phyloP scores from a whole-genome alignment of 2,797 vertebrate species.

The Sibirionetta formosa region DNA sequence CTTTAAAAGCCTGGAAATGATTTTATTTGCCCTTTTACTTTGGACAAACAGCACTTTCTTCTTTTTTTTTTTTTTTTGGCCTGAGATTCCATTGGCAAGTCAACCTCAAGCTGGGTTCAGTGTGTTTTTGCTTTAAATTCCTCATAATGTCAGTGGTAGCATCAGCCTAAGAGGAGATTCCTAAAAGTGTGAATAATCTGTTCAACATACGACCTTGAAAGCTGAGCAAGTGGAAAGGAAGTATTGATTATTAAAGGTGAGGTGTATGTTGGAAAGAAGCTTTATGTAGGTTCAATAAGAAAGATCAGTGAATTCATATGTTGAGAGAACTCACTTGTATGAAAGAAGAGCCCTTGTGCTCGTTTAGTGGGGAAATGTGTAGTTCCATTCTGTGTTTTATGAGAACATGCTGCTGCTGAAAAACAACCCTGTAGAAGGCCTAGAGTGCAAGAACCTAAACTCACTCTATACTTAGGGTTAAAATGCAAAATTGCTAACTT shows the following conservation, averaged over 20 bases:
- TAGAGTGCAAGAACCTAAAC: neutral
- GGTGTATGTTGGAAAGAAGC: conserved; percentile 41
- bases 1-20: conserved; percentile 60
- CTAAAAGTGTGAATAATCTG: conserved; percentile 55
- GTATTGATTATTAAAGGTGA: conserved; percentile 68
- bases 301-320: conserved; percentile 5
- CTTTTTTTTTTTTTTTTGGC: conserved; percentile 75
- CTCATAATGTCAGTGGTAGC: conserved; percentile 16
- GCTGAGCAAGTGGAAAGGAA: conserved; percentile 58
- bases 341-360: conserved; percentile 53
- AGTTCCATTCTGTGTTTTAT: conserved; percentile 18
- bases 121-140: conserved; percentile 53
- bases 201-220: conserved; percentile 50
- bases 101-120: conserved; percentile 41
- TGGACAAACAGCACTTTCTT: conserved; percentile 67
- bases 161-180: conserved; percentile 36
- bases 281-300: conserved; percentile 5
- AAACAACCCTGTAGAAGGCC: conserved; percentile 43
- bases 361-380: conserved; percentile 21
- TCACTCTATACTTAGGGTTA: neutral
- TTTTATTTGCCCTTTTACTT: conserved; percentile 68
- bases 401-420: conserved; percentile 18
- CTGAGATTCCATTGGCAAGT: neutral
- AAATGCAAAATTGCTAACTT: neutral
- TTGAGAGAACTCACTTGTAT: neutral